Evolutionary conservation across 2,797 vertebrate species (phyloP), one percentile per base, ranked within the genome.

Genomic region (Acrossocheilus fasciatus): DNA sequence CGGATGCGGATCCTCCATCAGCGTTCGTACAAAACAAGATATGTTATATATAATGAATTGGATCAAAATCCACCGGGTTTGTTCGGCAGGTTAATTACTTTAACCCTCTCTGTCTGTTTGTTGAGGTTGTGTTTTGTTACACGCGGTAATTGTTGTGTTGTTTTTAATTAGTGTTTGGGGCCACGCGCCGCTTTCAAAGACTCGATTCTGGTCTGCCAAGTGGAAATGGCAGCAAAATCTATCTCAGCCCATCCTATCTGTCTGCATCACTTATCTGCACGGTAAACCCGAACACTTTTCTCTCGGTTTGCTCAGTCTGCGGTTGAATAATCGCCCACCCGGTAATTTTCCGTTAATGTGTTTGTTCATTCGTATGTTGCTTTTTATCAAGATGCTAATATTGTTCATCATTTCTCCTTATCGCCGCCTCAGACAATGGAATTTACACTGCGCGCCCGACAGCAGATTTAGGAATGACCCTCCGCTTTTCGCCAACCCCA

Each of bases 361-460:
- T 85, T 86, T 85, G 80, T 70, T 86, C 36, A 34, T 94, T 93
- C 91, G 92, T 93, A 94, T 95, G 93, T 94, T 93, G 90, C 81
- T 89, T 47, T 95, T 94, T 94, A 95, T 95, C 94, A 64, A 91
- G 89, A 89, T 73, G 93, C 93, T 95, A 94, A 95, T 95, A 94
- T 95, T 93, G 94, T 94, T 95, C 92, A 94, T 95, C 94, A 95
- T 95, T 95, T 95, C 93, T 94, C 91, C 93, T 95, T 95, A 95
- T 96, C 94, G 93, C 77, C 62, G 20, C 88, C 91, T 91, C 93
- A 94, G 94, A 95, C 95, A 93, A 92, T 91, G 92, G 92, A 93
- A 94, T 95, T 94, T 94, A 93, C 92, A 90, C 93, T 92, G 52
- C 36, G 84, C 88, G 92, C 92, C 88, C 76, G 92, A 91, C 92